These are phyloP conservation scores for Odontamblyopus rebecca DNA, from an alignment of 2,797 vertebrate species.

Conservation along the genomic window DNA sequence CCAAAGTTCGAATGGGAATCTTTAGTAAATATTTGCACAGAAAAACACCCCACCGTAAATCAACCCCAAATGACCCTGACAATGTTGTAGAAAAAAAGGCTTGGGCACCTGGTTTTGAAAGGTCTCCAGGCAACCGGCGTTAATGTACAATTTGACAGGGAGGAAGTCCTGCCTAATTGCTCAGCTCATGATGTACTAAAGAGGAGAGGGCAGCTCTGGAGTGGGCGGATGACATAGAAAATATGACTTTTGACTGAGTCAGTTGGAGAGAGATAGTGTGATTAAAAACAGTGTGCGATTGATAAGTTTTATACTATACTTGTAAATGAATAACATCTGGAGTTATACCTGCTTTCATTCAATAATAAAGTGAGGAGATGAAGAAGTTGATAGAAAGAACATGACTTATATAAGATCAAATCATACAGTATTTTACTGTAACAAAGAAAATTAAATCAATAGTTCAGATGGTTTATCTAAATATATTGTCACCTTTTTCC, in stretches of 20 bases:
- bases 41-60: slow-evolving; percentile 14
- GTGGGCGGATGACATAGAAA: too few species aligned
- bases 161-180: slow-evolving; percentile 35
- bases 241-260: not conserved
- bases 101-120: slow-evolving; percentile 51
- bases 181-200: not conserved
- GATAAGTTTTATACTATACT: slow-evolving; percentile 9
- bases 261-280: not conserved
- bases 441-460: too few species aligned
- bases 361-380: not conserved
- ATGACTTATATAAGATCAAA: too few species aligned
- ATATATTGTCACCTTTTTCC: too few species aligned
- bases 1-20: slow-evolving; percentile 26
- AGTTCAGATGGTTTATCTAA: too few species aligned
- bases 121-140: slow-evolving; percentile 73
- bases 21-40: slow-evolving; percentile 18
- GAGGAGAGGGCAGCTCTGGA: not conserved
- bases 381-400: not conserved
- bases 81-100: slow-evolving; percentile 42
- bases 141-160: slow-evolving; percentile 37
- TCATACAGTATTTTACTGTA: too few species aligned
- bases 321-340: not conserved
- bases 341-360: not conserved
- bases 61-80: slow-evolving; percentile 12
- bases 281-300: not conserved